Evolutionary conservation across 1,140 invertebrate species (phyloP).

Genomic region (Drosophila repleta): DNA sequence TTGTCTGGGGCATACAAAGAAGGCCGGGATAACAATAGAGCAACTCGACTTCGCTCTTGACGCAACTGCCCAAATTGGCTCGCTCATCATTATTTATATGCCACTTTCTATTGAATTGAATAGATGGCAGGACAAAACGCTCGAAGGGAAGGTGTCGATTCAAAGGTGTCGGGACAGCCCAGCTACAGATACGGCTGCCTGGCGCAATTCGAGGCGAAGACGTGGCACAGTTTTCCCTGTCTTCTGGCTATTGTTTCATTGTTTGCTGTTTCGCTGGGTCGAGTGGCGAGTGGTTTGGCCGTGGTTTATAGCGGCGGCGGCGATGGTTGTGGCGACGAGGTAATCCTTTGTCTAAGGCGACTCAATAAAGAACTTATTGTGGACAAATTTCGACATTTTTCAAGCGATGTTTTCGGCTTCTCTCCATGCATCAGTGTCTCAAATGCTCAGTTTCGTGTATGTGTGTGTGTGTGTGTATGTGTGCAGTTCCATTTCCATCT

Average conservation of each 20-base stretch:
- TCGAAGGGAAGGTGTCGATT: constrained; percentile 68
- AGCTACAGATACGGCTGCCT: constrained; percentile 41
- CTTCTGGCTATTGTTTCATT: constrained; percentile 58
- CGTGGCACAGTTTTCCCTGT: constrained; percentile 67
- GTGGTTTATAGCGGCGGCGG: constrained; percentile 66
- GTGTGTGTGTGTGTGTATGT: constrained; percentile 4
- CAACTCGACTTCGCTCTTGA: constrained; percentile 57
- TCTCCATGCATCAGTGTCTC: constrained; percentile 26
- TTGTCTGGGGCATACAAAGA: constrained; percentile 52
- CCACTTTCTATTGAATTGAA: constrained; percentile 71
- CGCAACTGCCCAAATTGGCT: constrained; percentile 77
- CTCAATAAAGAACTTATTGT: constrained; percentile 83
- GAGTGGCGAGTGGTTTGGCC: constrained; percentile 62
- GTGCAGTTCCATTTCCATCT: constrained; percentile 34
- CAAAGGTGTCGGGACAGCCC: constrained; percentile 68
- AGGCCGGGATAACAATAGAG: constrained; percentile 42
- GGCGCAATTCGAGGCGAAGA: constrained; percentile 60
- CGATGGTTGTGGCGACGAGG: constrained; percentile 20
- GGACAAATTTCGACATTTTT: constrained; percentile 81
- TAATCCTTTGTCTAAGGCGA: constrained; percentile 75
- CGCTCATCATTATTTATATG: constrained; percentile 79
- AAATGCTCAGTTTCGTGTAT: constrained; percentile 26
- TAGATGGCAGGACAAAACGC: constrained; percentile 28
- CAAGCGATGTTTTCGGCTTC: constrained; percentile 69
- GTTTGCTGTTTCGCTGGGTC: constrained; percentile 43